phyloP scores from a whole-genome alignment of 2,888 invertebrate species.

The Lasioglossum figueresi region DNA sequence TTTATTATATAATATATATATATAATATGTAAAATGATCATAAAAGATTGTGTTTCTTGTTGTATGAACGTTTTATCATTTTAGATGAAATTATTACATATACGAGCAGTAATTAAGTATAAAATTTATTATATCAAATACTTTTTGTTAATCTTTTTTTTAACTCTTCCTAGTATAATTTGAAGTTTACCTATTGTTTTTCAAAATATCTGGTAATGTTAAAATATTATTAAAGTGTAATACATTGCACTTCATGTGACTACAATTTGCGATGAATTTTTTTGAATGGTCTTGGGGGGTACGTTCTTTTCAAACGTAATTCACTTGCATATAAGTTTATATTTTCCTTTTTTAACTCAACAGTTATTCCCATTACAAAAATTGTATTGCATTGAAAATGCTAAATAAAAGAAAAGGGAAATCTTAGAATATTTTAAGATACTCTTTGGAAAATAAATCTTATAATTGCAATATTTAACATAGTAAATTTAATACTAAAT shows the following conservation, averaged over 20 bases:
- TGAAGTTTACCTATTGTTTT: constrained; percentile 17
- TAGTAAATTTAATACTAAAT: background rate
- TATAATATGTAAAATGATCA: constrained; percentile 31
- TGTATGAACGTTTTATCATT: constrained; percentile 15
- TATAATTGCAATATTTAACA: constrained; percentile 9
- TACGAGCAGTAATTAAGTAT: constrained; percentile 42
- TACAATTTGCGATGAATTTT: constrained; percentile 29
- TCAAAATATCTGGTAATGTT: constrained; percentile 21
- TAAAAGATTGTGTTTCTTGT: constrained; percentile 29
- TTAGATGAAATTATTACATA: constrained; percentile 34
- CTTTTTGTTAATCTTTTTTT: background rate
- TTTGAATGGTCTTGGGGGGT: background rate
- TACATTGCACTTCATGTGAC: constrained; percentile 23
- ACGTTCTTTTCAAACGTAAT: constrained; percentile 20
- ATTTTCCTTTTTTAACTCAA: constrained; percentile 14
- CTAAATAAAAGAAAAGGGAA: constrained; percentile 8
- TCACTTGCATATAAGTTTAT: constrained; percentile 14
- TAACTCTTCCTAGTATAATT: constrained; percentile 19
- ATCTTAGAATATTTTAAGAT: constrained; percentile 4
- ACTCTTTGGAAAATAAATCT: constrained; percentile 5
- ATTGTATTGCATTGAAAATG: constrained; percentile 11
- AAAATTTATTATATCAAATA: constrained; percentile 36
- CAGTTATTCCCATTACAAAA: constrained; percentile 22
- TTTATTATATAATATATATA: constrained; percentile 60
- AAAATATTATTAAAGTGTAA: constrained; percentile 24